phyloP scores from a whole-genome alignment of 2,888 invertebrate genomes.

The Drosophila limbata region DNA sequence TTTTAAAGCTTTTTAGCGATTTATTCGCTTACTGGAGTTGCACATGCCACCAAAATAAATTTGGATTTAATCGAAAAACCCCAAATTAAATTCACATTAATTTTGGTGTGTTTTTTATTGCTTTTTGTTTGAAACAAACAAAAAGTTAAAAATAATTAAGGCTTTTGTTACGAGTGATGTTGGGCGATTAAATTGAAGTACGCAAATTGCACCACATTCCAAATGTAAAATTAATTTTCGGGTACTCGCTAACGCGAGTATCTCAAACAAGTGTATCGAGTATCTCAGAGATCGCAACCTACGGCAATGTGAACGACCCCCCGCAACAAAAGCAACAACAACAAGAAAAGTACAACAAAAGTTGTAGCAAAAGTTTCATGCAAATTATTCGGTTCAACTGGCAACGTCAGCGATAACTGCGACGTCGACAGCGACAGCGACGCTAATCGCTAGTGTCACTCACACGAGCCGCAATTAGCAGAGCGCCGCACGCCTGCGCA shows the following conservation, averaged over 20 bases:
- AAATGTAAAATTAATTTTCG: conserved; percentile 37
- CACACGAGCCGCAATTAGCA: conserved; percentile 73
- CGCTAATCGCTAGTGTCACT: conserved; percentile 79
- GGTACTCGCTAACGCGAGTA: conserved; percentile 16
- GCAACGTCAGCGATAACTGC: conserved; percentile 24
- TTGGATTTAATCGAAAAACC: conserved; percentile 17
- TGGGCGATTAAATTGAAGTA: conserved; percentile 30
- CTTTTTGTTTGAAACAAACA: background rate
- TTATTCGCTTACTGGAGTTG: background rate
- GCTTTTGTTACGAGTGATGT: conserved; percentile 2
- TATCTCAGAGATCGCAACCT: conserved; percentile 53
- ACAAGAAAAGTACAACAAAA: conserved; percentile 22
- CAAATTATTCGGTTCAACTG: conserved; percentile 71
- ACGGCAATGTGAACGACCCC: conserved; percentile 74
- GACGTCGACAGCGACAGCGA: conserved; percentile 18
- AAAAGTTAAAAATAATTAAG: background rate
- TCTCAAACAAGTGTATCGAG: conserved; percentile 19
- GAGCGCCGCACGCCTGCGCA: conserved; percentile 72
- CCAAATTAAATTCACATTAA: conserved; percentile 47
- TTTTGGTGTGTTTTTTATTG: conserved; percentile 7
- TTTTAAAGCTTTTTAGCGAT: conserved; percentile 4
- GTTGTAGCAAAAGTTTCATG: conserved; percentile 51
- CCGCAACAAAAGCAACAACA: conserved; percentile 26
- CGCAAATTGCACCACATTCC: conserved; percentile 28
- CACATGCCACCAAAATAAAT: conserved; percentile 16